Percentiles rank a stretch among this genome's conserved stretches.
These are phyloP conservation scores for Cnemophilus loriae DNA, from an alignment of 2,113 vertebrate genomes.

Conservation along the genomic window DNA sequence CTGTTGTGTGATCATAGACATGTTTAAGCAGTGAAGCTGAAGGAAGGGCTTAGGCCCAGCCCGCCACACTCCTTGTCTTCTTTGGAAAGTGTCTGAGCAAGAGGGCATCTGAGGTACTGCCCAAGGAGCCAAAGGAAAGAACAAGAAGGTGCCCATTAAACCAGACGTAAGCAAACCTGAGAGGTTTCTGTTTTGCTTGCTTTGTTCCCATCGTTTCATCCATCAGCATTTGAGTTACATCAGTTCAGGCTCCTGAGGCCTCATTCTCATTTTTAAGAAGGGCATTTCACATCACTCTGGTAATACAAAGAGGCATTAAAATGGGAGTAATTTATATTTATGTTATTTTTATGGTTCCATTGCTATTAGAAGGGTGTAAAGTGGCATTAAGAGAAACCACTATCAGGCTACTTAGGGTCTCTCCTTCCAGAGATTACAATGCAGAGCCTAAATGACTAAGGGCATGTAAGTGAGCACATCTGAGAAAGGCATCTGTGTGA, in stretches of 20 bases:
- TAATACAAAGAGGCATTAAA: constrained; percentile 9
- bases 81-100: rapidly evolving
- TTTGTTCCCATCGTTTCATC: neutral
- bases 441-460: neutral
- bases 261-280: neutral
- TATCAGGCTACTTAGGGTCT: neutral
- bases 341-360: constrained; percentile 24
- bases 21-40: neutral
- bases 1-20: neutral
- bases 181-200: neutral
- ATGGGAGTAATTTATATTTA: constrained; percentile 14
- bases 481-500: neutral
- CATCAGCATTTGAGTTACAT: neutral
- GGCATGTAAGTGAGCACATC: neutral
- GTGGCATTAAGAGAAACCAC: neutral
- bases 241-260: neutral
- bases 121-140: neutral
- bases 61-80: rapidly evolving
- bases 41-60: neutral
- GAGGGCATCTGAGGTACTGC: rapidly evolving
- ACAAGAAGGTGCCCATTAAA: neutral
- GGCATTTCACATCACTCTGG: neutral
- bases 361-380: neutral
- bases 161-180: neutral
- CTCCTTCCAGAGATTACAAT: neutral